Base-by-base conservation (phyloP, 2,113 vertebrate genomes). In the Podarcis cretensis region DNA sequence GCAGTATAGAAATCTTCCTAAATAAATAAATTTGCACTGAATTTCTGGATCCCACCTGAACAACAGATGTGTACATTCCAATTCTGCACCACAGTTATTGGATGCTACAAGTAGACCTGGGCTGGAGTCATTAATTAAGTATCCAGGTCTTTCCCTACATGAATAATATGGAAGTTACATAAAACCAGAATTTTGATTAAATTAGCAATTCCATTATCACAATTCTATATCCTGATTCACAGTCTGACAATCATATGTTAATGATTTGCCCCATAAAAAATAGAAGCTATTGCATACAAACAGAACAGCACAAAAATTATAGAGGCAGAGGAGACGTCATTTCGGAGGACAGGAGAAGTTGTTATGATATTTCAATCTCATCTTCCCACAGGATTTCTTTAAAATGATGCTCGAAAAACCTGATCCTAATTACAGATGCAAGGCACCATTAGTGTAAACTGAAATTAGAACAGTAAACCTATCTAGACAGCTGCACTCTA, bases 381-480 rank as follows among this genome's bases (percentile, higher is more conserved):
- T 57, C 35, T 73, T 84, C 21, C 43, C 65, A 73, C 25, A 80
- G 68, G 37, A 68, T 48, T 83, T 89, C 48, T 89, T 89, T 85
- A 20, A 80, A 85, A 74, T 30, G 9, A 30, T 65, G 30, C 27
- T 74, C 16, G 6, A 32, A 85, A 81, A 69, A 9, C 18, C 20
- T 73, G 35, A 32, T 18, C 76, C 85, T 89, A 89, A 73, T 79
- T 73, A 59, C 65, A 40, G 27, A 89, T 84, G 23, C 30, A 80
- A 78, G 83, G 40, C 9, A 30, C 23, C 43, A 71, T 89, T 76
- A 69, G 69, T 79, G 43, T 18, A 88, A 83, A 83, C 25, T 89
- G 82, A 78, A 80, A 77, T 89, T 73, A 83, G 63, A 83, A 83
- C 83, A 23, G 21, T 57, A 89, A 83, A 89, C 40, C 23, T 35